Percentiles rank a stretch among this genome's conserved stretches.
Conservation (phyloP, 2,888 invertebrate species). For the Microchrysa polita region DNA sequence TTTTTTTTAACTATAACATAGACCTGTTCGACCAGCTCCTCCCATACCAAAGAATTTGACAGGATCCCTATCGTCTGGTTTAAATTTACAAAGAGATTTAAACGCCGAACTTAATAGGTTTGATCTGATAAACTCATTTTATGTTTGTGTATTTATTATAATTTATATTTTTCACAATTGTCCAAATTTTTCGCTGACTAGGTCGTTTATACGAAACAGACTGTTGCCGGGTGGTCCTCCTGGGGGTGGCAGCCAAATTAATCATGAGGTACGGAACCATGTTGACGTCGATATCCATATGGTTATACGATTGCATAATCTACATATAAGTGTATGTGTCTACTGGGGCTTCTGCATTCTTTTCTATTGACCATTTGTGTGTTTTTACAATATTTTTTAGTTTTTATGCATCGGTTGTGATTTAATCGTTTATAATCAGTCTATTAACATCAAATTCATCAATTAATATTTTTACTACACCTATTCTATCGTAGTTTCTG, state of each 20-base stretch:
- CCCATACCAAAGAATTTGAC: constrained; percentile 41
- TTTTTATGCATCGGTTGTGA: no score
- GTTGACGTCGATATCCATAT: background rate
- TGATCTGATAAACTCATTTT: background rate
- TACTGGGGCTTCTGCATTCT: no score
- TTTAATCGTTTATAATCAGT: no score
- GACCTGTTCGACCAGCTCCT: constrained; percentile 47
- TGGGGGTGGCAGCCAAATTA: background rate
- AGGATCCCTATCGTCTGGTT: constrained; percentile 32
- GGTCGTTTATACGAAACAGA: constrained; percentile 18
- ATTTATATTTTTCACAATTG: background rate
- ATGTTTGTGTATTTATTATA: background rate
- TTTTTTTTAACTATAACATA: constrained; percentile 1
- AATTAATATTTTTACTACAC: no score
- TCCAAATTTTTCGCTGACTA: constrained; percentile 9
- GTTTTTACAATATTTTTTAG: no score
- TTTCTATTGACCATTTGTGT: no score
- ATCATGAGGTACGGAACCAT: constrained; percentile 32
- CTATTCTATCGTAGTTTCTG: no score
- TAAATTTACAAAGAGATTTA: constrained; percentile 23
- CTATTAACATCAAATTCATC: no score
- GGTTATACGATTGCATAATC: no score
- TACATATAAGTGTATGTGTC: no score
- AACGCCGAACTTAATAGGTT: constrained; percentile 25
- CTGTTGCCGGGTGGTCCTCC: background rate